Percentiles rank a stretch among this genome's conserved stretches.
phyloP scores from a whole-genome alignment of 2,888 invertebrate species.

The Timandra comae region DNA sequence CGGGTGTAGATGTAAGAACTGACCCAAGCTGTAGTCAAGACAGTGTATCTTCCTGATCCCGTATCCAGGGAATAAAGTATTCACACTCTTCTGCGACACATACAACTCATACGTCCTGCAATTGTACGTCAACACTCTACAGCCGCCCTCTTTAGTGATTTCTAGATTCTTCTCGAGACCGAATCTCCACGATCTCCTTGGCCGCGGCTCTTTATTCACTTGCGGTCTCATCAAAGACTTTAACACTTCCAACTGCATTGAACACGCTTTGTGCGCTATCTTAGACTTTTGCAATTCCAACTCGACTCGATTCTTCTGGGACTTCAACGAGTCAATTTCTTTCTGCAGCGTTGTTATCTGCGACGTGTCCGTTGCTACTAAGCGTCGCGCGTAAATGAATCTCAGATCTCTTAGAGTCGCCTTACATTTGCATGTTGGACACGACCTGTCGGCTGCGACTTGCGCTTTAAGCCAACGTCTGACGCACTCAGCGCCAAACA shows the following conservation, averaged over 20 bases:
- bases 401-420: slow-evolving; percentile 83
- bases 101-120: slow-evolving; percentile 79
- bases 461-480: slow-evolving; percentile 82
- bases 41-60: slow-evolving; percentile 86
- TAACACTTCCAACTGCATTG: slow-evolving; percentile 45
- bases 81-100: slow-evolving; percentile 85
- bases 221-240: slow-evolving; percentile 50
- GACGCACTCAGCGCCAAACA: slow-evolving; percentile 91
- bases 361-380: slow-evolving; percentile 86
- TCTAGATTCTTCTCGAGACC: slow-evolving; percentile 81
- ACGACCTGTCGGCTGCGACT: slow-evolving; percentile 76
- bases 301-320: slow-evolving; percentile 76
- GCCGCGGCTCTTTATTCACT: slow-evolving; percentile 35
- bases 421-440: slow-evolving; percentile 92
- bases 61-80: slow-evolving; percentile 84
- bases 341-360: slow-evolving; percentile 82
- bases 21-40: slow-evolving; percentile 79
- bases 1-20: slow-evolving; percentile 84
- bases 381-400: slow-evolving; percentile 85
- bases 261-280: slow-evolving; percentile 47
- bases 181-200: slow-evolving; percentile 52
- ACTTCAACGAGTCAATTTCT: slow-evolving; percentile 75
- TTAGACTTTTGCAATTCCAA: slow-evolving; percentile 76
- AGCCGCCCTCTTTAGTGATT: slow-evolving; percentile 82
- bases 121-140: slow-evolving; percentile 87